Base-by-base conservation (phyloP, 2,888 invertebrate species). In the Syritta pipiens region DNA sequence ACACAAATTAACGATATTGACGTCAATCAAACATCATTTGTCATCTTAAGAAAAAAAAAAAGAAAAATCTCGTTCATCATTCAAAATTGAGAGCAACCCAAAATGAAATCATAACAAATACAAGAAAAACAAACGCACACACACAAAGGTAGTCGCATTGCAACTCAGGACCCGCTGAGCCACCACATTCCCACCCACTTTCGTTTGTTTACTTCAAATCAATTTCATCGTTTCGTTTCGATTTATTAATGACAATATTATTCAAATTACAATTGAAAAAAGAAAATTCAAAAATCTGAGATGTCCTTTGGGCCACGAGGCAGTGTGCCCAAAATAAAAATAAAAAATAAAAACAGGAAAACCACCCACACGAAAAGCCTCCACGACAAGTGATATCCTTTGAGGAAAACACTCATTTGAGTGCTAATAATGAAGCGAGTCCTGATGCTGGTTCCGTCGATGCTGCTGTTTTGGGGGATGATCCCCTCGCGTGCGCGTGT, bases 231-330 rank as follows among this genome's bases (percentile, higher is more conserved):
- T 67, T 74, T 49, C 79, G 62, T 67, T 74, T 79, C 60, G 74
- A 79, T 79, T 37, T 79, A 79, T 79, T 79, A 79, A 74, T 79
- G 79, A 53, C 67, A 79, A 79, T 68, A 68, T 79, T 79, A 79
- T 79, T 79, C 67, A 74, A 74, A 79, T 77, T 67, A 65, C 53
- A 77, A 72, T 77, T 65, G 65, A 48, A 77, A 74, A n/a, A 74
- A 67, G 44, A 62, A 49, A 65, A 65, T 60, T 72, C 65, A 32
- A 65, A 44, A 59, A 53, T 60, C 57, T 44, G 20, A 28, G 7
- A 30, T 5, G 37, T 60, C 60, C 48, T 60, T 26, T 35, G 24
- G 60, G 37, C 46, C 5, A 5, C 12, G 57, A n/a, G n/a, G n/a
- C n/a, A n/a, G n/a, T n/a, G n/a, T n/a, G n/a, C n/a, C n/a, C n/a